Conservation (phyloP, 2,888 invertebrate species). For the Willowsia nigromaculata region DNA sequence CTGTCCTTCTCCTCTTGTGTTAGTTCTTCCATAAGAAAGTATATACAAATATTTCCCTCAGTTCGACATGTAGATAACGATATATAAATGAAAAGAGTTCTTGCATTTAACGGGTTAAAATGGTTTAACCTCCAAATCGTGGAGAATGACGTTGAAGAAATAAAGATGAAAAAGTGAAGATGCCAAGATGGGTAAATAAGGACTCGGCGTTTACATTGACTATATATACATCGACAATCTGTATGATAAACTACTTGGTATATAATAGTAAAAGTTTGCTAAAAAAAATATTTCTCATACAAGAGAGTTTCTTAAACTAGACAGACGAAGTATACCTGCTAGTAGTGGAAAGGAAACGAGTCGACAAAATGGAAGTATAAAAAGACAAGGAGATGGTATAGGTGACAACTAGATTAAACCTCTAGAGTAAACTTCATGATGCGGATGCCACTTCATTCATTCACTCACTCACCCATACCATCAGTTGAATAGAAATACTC, state of each 20-base stretch:
- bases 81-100: constrained; percentile 56
- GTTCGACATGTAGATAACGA: constrained; percentile 59
- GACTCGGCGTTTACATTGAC: background rate
- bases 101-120: constrained; percentile 62
- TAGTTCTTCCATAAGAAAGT: background rate
- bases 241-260: background rate
- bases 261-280: constrained; percentile 1
- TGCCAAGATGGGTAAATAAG: constrained; percentile 51
- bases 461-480: constrained; percentile 40
- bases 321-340: background rate
- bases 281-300: background rate
- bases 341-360: constrained; percentile 37
- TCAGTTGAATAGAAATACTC: constrained; percentile 9
- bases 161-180: constrained; percentile 1
- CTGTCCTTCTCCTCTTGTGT: background rate
- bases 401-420: constrained; percentile 73
- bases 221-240: background rate
- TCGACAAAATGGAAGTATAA: constrained; percentile 51
- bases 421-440: constrained; percentile 71
- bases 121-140: constrained; percentile 69
- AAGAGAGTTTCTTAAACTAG: background rate
- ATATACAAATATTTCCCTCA: constrained; percentile 16
- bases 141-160: constrained; percentile 24
- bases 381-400: constrained; percentile 63
- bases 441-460: constrained; percentile 63